phyloP scores from a whole-genome alignment of 1,140 invertebrate genomes.

The Thaumetopoea pityocampa region DNA sequence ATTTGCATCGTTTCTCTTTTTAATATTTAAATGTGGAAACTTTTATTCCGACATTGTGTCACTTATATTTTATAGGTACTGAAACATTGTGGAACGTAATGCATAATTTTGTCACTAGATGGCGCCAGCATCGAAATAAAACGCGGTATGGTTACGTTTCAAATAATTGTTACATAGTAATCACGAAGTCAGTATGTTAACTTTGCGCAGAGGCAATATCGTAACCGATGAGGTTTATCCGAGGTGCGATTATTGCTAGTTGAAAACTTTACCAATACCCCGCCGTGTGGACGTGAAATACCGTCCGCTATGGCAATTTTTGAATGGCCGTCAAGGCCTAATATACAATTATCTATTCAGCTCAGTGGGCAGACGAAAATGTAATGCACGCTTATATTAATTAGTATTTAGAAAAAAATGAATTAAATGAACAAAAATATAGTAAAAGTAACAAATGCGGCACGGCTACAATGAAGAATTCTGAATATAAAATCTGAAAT shows the following conservation, averaged over 20 bases:
- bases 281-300: constrained; percentile 94
- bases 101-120: constrained; percentile 25
- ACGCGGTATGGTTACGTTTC: constrained; percentile 25
- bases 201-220: constrained; percentile 88
- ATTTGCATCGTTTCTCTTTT: constrained; percentile 64
- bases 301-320: constrained; percentile 93
- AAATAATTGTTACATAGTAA: too few species aligned
- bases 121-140: constrained; percentile 26
- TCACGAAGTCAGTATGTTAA: too few species aligned
- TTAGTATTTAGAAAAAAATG: too few species aligned
- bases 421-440: too few species aligned
- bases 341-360: too few species aligned
- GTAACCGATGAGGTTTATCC: constrained; percentile 91
- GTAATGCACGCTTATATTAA: too few species aligned
- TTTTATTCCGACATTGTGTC: constrained; percentile 28
- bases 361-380: too few species aligned
- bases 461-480: too few species aligned
- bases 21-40: constrained; percentile 44
- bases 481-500: too few species aligned
- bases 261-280: constrained; percentile 97
- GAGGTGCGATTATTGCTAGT: constrained; percentile 94
- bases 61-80: not conserved
- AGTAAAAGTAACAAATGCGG: too few species aligned
- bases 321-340: constrained; percentile 82
- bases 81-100: constrained; percentile 1